Evolutionary conservation across 2,797 vertebrate genomes (phyloP).

Genomic region (Lepilemur septentrionalis): DNA sequence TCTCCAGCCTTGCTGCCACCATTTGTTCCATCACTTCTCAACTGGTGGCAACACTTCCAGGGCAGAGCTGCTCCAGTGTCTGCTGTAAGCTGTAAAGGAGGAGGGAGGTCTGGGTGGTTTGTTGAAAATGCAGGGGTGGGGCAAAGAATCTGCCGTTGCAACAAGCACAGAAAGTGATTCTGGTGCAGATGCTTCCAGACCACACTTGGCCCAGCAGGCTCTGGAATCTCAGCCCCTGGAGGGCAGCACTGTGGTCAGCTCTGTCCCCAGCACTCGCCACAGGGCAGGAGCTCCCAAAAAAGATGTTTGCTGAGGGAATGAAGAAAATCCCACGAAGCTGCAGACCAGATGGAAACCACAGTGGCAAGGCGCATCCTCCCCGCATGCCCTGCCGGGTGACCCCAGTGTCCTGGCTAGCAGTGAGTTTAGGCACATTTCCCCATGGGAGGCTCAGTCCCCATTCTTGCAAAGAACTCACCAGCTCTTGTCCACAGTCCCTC

Average conservation of each 20-base stretch:
- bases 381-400: accelerated
- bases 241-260: not conserved
- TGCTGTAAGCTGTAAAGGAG: not conserved
- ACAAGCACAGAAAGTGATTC: not conserved
- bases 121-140: not conserved
- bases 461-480: not conserved
- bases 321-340: not conserved
- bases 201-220: not conserved
- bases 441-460: not conserved
- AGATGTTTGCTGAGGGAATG: not conserved
- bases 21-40: not conserved
- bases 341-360: not conserved
- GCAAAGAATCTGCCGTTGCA: not conserved
- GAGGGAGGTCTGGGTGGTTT: not conserved
- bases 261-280: not conserved
- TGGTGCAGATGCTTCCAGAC: not conserved
- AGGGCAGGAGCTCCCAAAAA: not conserved
- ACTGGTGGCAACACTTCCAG: not conserved
- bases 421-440: not conserved
- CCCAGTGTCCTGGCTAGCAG: not conserved
- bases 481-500: not conserved
- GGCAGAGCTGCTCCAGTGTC: not conserved
- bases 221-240: not conserved
- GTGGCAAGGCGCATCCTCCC: not conserved
- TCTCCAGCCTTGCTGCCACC: not conserved